A percentile compares a stretch with the other conserved stretches of the same genome.
Conservation (phyloP, 2,888 invertebrate genomes). For the Caradrina kadenii region DNA sequence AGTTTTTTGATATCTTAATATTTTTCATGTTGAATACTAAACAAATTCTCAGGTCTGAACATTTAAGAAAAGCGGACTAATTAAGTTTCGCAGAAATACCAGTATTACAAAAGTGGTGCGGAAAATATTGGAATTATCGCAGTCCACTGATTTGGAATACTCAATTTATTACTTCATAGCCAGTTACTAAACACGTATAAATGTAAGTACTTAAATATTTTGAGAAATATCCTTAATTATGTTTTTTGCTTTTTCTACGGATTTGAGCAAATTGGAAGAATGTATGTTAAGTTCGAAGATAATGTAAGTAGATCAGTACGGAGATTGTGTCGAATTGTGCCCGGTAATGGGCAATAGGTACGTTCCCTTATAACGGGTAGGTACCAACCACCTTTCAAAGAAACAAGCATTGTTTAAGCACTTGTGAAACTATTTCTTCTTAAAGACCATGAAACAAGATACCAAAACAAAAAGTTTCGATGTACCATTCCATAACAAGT, state of each 20-base stretch:
- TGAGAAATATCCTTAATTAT: not conserved
- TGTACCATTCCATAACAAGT: not conserved
- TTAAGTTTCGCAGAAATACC: constrained; percentile 10
- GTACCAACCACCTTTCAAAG: not conserved
- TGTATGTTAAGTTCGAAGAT: not conserved
- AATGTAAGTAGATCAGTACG: constrained; percentile 1
- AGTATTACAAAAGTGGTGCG: constrained; percentile 37
- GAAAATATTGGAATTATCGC: constrained; percentile 49
- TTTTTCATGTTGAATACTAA: not conserved
- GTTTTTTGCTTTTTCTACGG: not conserved
- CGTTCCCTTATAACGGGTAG: not conserved
- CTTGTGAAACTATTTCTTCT: not conserved
- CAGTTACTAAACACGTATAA: constrained; percentile 21
- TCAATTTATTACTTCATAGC: constrained; percentile 45
- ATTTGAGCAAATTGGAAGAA: constrained; percentile 12
- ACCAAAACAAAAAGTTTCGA: not conserved
- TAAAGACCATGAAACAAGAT: not conserved
- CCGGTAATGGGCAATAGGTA: constrained; percentile 9
- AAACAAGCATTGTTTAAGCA: not conserved
- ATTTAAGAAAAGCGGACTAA: constrained; percentile 19
- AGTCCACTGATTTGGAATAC: constrained; percentile 56
- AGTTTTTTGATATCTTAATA: too few relatives aligned
- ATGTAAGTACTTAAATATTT: not conserved
- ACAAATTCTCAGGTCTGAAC: constrained; percentile 18
- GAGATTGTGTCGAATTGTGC: constrained; percentile 13